Evolutionary conservation across 2,113 vertebrate genomes (phyloP).

Genomic region (Podarcis cretensis): DNA sequence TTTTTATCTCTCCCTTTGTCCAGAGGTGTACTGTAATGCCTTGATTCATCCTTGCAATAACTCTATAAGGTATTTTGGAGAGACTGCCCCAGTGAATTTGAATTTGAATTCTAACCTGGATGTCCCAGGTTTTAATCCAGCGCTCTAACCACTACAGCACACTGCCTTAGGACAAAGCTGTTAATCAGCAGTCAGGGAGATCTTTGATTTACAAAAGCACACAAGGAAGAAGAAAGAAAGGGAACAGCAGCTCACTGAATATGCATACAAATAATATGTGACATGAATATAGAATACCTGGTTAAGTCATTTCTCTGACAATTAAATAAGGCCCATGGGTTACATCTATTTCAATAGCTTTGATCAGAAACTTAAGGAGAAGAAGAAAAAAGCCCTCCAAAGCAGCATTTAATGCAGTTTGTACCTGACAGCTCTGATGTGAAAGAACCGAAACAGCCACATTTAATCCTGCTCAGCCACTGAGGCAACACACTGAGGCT

Average conservation of each 20-base stretch:
- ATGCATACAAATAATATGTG: neutral
- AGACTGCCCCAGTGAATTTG: no score
- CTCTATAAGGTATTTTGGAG: no score
- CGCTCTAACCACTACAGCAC: no score
- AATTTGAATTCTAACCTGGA: no score
- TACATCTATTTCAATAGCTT: slow-evolving; percentile 8
- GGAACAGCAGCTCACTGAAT: neutral
- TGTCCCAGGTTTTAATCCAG: no score
- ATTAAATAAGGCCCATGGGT: slow-evolving; percentile 37
- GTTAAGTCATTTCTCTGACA: slow-evolving; percentile 34
- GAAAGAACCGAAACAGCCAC: slow-evolving; percentile 26
- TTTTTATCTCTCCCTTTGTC: no score
- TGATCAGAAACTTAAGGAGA: slow-evolving; percentile 19
- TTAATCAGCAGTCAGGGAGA: neutral
- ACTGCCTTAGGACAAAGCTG: neutral
- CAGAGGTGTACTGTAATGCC: no score
- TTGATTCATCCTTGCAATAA: no score
- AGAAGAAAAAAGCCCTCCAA: slow-evolving; percentile 15
- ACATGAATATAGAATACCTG: neutral
- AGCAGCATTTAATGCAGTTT: neutral
- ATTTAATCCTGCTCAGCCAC: slow-evolving; percentile 5
- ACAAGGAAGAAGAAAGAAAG: neutral
- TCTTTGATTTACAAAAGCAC: neutral
- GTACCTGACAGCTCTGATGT: slow-evolving; percentile 12
- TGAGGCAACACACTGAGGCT: neutral